Conservation (phyloP, 2,113 vertebrate genomes). For the Panurus biarmicus region DNA sequence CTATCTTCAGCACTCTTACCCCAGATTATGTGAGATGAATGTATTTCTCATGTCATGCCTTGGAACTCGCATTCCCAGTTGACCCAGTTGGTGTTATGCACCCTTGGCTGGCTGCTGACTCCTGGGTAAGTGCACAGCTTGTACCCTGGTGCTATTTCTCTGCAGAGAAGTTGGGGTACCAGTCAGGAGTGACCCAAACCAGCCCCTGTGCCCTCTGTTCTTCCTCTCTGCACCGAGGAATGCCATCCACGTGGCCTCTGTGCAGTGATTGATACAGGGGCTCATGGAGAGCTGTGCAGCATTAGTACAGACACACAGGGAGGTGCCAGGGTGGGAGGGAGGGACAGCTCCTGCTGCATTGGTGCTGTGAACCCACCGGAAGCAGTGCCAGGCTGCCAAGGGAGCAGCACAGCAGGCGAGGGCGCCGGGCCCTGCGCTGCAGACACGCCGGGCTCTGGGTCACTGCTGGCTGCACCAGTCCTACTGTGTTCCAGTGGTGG, state of each 20-base stretch:
- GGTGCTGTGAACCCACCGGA: neutral
- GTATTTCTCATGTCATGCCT: conserved; percentile 67
- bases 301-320: neutral
- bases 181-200: conserved; percentile 42
- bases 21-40: conserved; percentile 68
- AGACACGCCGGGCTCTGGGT: neutral
- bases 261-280: neutral
- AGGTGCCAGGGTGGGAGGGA: neutral
- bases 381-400: neutral
- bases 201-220: neutral
- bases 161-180: conserved; percentile 49
- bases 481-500: neutral
- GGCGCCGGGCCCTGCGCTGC: neutral
- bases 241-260: neutral
- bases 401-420: neutral
- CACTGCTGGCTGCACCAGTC: neutral
- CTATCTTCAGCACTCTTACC: conserved; percentile 66
- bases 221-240: neutral
- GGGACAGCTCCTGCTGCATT: neutral
- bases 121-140: conserved; percentile 64
- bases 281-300: neutral
- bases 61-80: conserved; percentile 63
- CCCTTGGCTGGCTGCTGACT: conserved; percentile 64
- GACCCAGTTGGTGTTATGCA: conserved; percentile 66
- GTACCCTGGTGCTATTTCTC: conserved; percentile 62